These are phyloP conservation scores for Cordilura impudica DNA, from an alignment of 2,888 invertebrate genomes.

Conservation along the genomic window DNA sequence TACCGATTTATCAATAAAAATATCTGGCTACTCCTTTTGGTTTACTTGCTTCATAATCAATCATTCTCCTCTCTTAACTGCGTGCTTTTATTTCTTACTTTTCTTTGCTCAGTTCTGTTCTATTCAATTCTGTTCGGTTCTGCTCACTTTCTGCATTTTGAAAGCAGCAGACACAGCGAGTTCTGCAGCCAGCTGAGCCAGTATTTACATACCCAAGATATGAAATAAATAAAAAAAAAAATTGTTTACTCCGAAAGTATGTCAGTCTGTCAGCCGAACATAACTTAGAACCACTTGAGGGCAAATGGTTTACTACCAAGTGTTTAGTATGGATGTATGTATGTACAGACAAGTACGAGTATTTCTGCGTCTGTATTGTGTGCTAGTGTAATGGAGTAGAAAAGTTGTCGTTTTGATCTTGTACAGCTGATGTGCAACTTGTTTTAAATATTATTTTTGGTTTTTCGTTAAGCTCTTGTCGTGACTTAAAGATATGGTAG, in stretches of 20 bases:
- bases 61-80: background rate
- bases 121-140: background rate
- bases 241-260: conserved; percentile 56
- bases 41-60: too few relatives aligned
- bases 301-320: conserved; percentile 38
- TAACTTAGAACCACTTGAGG: conserved; percentile 58
- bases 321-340: conserved; percentile 6
- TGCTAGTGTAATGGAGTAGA: too few relatives aligned
- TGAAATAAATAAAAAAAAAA: conserved; percentile 1
- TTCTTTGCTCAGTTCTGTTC: background rate
- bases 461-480: conserved; percentile 26
- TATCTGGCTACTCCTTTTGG: too few relatives aligned
- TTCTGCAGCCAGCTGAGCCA: conserved; percentile 3
- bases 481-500: conserved; percentile 29
- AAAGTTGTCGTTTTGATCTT: conserved; percentile 44
- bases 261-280: conserved; percentile 60
- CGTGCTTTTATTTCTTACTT: background rate
- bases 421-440: conserved; percentile 60
- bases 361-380: background rate
- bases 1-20: too few relatives aligned
- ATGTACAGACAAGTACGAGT: background rate
- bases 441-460: conserved; percentile 8
- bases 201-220: conserved; percentile 31
- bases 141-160: conserved; percentile 3
- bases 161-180: background rate